Conservation (phyloP, 2,113 vertebrate genomes). For the Pachypanchax playfairii region DNA sequence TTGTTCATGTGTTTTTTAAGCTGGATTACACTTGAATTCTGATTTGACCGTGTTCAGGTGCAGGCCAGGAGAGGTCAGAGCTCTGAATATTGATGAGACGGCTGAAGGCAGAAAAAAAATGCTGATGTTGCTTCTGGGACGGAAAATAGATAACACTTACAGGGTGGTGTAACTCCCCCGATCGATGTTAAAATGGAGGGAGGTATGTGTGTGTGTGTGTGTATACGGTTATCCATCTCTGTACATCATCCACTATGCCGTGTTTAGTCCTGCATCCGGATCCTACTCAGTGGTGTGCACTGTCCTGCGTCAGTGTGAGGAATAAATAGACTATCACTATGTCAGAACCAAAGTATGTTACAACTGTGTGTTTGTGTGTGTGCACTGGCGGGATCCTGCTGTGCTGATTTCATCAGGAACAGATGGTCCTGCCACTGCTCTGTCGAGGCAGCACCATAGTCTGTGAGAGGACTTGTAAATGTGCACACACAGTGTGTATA, state of each 20-base stretch:
- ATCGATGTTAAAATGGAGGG: conserved; percentile 67
- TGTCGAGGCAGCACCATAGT: conserved; percentile 42
- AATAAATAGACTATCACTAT: conserved; percentile 63
- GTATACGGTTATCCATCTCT: conserved; percentile 15
- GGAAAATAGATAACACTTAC: conserved; percentile 65
- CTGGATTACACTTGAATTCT: too few species aligned
- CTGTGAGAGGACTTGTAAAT: conserved; percentile 49
- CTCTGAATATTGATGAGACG: conserved; percentile 58
- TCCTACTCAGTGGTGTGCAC: conserved; percentile 19
- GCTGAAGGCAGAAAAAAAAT: conserved; percentile 54
- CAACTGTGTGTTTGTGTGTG: conserved; percentile 26
- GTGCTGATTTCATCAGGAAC: conserved; percentile 71
- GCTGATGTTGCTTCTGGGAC: conserved; percentile 65
- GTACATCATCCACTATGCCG: conserved; percentile 9
- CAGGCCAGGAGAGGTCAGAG: conserved; percentile 52
- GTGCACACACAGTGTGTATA: conserved; percentile 22
- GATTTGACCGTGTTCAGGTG: conserved; percentile 16
- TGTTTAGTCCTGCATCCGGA: conserved; percentile 1
- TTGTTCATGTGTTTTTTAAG: too few species aligned
- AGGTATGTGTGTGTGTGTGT: conserved; percentile 32
- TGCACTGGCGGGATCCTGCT: conserved; percentile 46
- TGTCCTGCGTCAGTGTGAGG: conserved; percentile 50
- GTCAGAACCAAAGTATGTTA: conserved; percentile 49
- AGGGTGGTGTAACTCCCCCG: conserved; percentile 50
- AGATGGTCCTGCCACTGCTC: conserved; percentile 66